Evolutionary conservation across 2,888 invertebrate species (phyloP), one percentile per base, ranked within the genome.

Genomic region (Oxytorus armatus): DNA sequence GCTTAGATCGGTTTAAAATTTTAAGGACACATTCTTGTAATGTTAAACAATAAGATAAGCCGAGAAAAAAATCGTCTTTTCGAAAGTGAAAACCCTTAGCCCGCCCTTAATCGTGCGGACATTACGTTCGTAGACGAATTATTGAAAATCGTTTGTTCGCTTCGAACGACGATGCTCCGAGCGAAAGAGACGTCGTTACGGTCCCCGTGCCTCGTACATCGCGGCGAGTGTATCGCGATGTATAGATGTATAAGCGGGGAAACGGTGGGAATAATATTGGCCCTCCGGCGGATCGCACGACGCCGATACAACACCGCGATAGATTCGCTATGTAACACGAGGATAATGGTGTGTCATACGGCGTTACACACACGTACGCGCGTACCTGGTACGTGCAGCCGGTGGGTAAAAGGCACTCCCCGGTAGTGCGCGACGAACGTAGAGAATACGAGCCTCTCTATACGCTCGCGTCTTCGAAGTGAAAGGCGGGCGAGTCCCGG

Each of bases 401-500:
- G n/a, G n/a, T n/a, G n/a, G 61, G 73, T 63, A 73, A 63, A 68
- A 87, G 89, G 89, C 88, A 87, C 88, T 89, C 89, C 88, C 88
- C 87, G 82, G 85, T 78, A 84, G 81, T 86, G 85, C 85, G 63
- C 66, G 72, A 69, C 29, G 63, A 47, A 33, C 51, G 53, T 18
- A 53, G 65, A 75, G 79, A 76, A 51, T 57, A 57, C 14, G n/a
- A 57, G 14, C 51, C 18, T 23, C 55, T 14, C 18, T 33, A 55
- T 66, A 44, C 29, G 49, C 39, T 87, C 83, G 87, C 87, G 88
- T 88, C 85, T 86, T 89, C 89, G 86, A 90, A 90, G 90, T 90
- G 90, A 91, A 90, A 91, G 90, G 90, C 90, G 90, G 90, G 90
- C 90, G 89, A 86, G 86, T 85, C 86, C 83, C 65, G n/a, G n/a